phyloP scores from a whole-genome alignment of 2,113 vertebrate species.

The Hylia prasina region DNA sequence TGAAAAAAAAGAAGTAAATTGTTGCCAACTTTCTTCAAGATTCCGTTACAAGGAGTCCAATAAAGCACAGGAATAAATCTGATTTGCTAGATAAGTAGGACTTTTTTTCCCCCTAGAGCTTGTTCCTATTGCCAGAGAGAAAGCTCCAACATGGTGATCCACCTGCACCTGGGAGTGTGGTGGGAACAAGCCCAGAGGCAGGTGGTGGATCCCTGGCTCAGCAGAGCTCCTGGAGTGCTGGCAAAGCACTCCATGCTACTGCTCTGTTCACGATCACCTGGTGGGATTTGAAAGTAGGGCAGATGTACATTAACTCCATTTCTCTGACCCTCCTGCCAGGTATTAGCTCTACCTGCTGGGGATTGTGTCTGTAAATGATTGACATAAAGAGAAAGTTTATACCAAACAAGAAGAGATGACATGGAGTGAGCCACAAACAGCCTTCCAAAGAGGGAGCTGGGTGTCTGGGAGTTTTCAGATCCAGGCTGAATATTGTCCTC shows the following conservation, averaged over 20 bases:
- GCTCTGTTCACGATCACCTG: neutral
- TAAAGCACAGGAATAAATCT: neutral
- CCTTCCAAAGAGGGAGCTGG: neutral
- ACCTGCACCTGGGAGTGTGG: neutral
- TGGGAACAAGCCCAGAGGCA: neutral
- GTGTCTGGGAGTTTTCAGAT: neutral
- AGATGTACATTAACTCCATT: rapidly evolving
- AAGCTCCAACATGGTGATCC: neutral
- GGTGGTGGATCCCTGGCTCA: neutral
- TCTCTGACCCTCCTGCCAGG: neutral
- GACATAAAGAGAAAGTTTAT: neutral
- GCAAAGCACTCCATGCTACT: neutral
- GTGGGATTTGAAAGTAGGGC: neutral
- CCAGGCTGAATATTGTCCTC: neutral
- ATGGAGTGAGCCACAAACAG: neutral
- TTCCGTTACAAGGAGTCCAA: neutral
- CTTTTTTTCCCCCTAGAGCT: neutral
- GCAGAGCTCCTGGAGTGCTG: neutral
- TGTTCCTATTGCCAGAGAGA: neutral
- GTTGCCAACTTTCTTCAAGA: neutral
- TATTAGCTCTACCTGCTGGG: neutral
- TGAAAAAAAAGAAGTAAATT: neutral
- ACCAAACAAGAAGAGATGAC: neutral
- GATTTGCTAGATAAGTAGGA: constrained; percentile 36
- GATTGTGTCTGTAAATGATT: rapidly evolving